Conservation (phyloP, 2,113 vertebrate genomes). For the Sakesphorus luctuosus region DNA sequence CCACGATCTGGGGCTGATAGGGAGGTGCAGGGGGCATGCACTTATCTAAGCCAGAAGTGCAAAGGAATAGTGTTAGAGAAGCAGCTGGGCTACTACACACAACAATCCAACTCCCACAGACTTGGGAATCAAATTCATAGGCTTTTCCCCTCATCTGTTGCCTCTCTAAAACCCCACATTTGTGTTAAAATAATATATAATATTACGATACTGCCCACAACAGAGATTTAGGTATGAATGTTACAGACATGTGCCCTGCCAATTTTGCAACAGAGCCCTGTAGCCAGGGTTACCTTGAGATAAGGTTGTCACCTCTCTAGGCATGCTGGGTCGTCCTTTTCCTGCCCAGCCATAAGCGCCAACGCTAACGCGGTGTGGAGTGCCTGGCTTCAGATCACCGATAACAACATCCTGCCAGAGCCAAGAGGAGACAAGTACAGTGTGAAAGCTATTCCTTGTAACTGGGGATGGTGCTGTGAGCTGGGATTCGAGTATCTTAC, state of each 20-base stretch:
- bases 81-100: background rate
- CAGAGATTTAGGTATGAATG: background rate
- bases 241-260: background rate
- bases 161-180: background rate
- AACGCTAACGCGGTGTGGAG: slow-evolving; percentile 84
- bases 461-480: background rate
- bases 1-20: slow-evolving; percentile 79
- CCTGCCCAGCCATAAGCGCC: slow-evolving; percentile 86
- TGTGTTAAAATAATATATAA: background rate
- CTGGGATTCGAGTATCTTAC: background rate
- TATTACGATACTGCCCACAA: fast-evolving
- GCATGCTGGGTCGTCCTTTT: slow-evolving; percentile 87
- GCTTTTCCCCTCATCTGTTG: background rate
- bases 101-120: background rate
- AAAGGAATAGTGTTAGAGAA: background rate
- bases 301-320: slow-evolving; percentile 84
- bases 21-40: slow-evolving; percentile 88
- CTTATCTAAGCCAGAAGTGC: slow-evolving; percentile 76
- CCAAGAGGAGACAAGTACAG: slow-evolving; percentile 1
- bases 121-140: background rate
- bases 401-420: slow-evolving; percentile 85
- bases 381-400: slow-evolving; percentile 82
- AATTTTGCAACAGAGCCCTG: background rate
- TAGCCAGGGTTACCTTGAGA: slow-evolving; percentile 79
- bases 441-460: background rate